phyloP scores from a whole-genome alignment of 2,113 vertebrate genomes.

The Zapornia atra region DNA sequence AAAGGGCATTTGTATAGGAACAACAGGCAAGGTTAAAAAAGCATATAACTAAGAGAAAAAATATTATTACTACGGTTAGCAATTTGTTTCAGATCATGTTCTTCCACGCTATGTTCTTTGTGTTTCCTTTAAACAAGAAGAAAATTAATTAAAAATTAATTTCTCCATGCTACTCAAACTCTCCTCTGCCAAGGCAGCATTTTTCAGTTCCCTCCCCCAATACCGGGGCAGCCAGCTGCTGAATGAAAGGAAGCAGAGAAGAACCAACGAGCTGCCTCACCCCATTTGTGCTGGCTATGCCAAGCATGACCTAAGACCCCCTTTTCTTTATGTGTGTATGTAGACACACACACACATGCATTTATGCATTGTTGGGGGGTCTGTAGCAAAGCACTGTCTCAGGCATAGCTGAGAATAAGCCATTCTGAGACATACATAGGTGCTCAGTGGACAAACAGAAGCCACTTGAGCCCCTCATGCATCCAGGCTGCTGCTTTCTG shows the following conservation, averaged over 20 bases:
- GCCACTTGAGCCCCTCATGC: background rate
- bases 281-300: fast-evolving
- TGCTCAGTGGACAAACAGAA: background rate
- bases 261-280: background rate
- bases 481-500: background rate
- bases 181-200: background rate
- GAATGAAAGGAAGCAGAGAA: background rate
- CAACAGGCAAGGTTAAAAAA: background rate
- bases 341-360: fast-evolving
- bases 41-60: background rate
- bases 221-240: fast-evolving
- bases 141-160: background rate
- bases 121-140: conserved; percentile 15
- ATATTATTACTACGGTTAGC: background rate
- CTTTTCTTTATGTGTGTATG: background rate
- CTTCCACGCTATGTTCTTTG: background rate
- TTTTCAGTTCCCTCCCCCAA: background rate
- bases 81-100: conserved; percentile 2
- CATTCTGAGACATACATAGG: background rate
- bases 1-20: background rate
- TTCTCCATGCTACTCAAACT: background rate
- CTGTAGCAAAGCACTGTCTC: background rate
- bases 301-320: background rate
- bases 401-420: background rate
- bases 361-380: too few relatives aligned